Percentiles rank a stretch among this genome's conserved stretches.
These are phyloP conservation scores for Scophthalmus maximus DNA, from an alignment of 2,113 vertebrate species.

Conservation along the genomic window DNA sequence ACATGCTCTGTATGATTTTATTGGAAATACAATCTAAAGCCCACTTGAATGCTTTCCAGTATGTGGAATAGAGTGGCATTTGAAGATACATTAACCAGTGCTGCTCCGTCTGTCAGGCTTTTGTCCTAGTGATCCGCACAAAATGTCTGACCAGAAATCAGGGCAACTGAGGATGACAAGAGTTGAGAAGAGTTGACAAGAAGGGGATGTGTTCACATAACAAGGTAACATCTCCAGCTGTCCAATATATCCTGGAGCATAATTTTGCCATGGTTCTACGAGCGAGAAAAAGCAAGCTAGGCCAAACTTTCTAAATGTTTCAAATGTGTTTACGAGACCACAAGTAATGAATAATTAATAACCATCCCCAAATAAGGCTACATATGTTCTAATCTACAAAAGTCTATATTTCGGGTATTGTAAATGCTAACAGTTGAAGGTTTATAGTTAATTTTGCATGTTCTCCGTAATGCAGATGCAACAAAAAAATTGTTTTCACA, in stretches of 20 bases:
- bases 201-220: background rate
- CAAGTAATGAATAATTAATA: background rate
- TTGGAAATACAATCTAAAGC: conserved; percentile 12
- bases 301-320: background rate
- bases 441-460: background rate
- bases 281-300: background rate
- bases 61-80: background rate
- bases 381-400: background rate
- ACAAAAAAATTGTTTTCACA: background rate
- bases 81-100: background rate
- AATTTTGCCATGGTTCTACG: background rate
- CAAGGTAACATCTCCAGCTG: background rate
- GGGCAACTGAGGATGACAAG: background rate
- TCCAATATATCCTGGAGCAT: background rate
- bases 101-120: conserved; percentile 11
- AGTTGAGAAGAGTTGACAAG: background rate
- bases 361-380: background rate
- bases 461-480: background rate
- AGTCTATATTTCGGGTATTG: background rate
- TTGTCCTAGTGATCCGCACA: conserved; percentile 1
- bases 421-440: background rate
- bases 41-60: background rate
- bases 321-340: no score
- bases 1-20: background rate
- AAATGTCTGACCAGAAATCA: background rate